A percentile compares a stretch with the other conserved stretches of the same genome.
Conservation (phyloP, 2,888 invertebrate genomes). For the Anodontia alba region DNA sequence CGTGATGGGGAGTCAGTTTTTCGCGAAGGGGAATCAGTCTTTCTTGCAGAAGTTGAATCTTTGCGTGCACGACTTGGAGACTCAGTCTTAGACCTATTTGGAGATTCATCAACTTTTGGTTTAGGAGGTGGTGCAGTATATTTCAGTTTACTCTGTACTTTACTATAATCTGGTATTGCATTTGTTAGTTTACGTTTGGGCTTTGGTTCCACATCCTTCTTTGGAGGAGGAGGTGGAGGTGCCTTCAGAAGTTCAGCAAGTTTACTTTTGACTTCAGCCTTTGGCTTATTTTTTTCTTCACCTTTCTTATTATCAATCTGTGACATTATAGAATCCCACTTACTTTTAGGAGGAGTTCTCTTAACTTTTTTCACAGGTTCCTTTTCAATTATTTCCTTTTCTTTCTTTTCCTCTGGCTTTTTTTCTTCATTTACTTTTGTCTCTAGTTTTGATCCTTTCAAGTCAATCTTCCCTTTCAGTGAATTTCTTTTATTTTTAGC, state of each 20-base stretch:
- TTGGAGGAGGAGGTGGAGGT: constrained; percentile 58
- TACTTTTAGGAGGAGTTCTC: constrained; percentile 79
- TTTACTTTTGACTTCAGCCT: constrained; percentile 95
- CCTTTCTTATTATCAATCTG: constrained; percentile 84
- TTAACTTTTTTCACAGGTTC: constrained; percentile 75
- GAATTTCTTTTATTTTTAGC: constrained; percentile 70
- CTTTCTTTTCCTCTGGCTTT: constrained; percentile 45
- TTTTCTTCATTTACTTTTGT: constrained; percentile 62
- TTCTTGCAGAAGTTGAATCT: constrained; percentile 29
- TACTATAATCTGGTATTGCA: constrained; percentile 78
- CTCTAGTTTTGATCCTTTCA: constrained; percentile 51
- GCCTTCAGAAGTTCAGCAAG: constrained; percentile 85
- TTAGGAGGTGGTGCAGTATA: constrained; percentile 56
- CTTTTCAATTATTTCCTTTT: constrained; percentile 65
- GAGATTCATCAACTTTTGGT: constrained; percentile 41
- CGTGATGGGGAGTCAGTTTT: background rate
- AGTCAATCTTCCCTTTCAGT: constrained; percentile 50
- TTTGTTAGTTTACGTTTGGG: constrained; percentile 63
- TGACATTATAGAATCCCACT: constrained; percentile 81
- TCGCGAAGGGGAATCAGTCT: constrained; percentile 10
- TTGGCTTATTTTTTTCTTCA: constrained; percentile 87
- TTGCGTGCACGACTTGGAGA: constrained; percentile 8
- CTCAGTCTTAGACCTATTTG: constrained; percentile 20
- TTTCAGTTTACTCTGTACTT: constrained; percentile 77
- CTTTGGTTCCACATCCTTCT: constrained; percentile 61